Evolutionary conservation across 2,113 vertebrate species (phyloP).

Genomic region (Nycticorax nycticorax): DNA sequence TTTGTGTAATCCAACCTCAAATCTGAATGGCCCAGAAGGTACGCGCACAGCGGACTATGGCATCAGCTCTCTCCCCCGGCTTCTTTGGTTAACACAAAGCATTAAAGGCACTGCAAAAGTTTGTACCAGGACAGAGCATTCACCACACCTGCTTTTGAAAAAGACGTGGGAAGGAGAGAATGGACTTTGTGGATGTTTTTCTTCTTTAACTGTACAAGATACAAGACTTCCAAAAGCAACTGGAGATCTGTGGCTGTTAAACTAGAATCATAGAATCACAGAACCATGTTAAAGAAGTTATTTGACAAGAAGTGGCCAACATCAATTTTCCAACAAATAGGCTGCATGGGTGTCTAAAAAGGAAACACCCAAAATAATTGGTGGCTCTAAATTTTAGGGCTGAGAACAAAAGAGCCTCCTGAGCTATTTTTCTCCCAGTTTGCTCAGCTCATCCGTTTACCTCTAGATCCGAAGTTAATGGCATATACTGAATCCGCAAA

Average conservation of each 20-base stretch:
- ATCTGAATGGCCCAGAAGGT: background rate
- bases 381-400: background rate
- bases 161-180: background rate
- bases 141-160: background rate
- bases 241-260: background rate
- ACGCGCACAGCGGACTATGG: background rate
- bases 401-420: background rate
- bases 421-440: background rate
- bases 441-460: background rate
- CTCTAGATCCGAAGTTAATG: background rate
- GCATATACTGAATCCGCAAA: background rate
- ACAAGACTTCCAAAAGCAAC: background rate
- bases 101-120: background rate
- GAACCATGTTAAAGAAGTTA: background rate
- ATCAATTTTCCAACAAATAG: background rate
- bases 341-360: background rate
- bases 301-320: background rate
- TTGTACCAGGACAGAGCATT: background rate
- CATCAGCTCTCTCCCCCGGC: background rate
- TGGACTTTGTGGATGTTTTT: background rate
- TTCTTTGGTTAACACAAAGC: background rate
- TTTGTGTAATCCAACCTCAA: background rate
- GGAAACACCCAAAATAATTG: background rate
- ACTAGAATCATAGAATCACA: background rate
- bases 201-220: background rate